A percentile compares a stretch with the other conserved stretches of the same genome.
Evolutionary conservation across 2,797 vertebrate species (phyloP).

Genomic region (Tapera naevia): DNA sequence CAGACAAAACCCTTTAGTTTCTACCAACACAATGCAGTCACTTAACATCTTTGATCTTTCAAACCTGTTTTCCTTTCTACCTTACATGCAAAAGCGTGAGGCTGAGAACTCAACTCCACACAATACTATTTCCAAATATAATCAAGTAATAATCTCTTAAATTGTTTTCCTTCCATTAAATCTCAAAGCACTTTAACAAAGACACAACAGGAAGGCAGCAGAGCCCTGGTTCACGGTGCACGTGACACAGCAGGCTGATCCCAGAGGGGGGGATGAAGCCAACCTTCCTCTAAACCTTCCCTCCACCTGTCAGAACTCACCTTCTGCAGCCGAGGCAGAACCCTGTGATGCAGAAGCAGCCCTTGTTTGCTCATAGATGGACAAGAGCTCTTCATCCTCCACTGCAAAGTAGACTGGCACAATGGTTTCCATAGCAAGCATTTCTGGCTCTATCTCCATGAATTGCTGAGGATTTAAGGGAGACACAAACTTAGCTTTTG

Average conservation of each 20-base stretch:
- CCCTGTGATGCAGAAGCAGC: conserved; percentile 92
- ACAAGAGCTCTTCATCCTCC: conserved; percentile 93
- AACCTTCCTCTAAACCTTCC: not conserved
- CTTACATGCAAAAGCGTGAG: not conserved
- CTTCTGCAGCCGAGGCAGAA: conserved; percentile 92
- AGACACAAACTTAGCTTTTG: not conserved
- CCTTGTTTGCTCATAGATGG: conserved; percentile 93
- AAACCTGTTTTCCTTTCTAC: not conserved
- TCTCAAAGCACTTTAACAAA: not conserved
- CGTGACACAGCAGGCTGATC: not conserved
- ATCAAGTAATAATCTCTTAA: not conserved
- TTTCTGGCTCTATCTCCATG: conserved; percentile 97
- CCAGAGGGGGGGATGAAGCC: not conserved
- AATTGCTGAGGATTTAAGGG: conserved; percentile 85
- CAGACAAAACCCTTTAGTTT: not conserved
- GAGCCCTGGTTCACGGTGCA: not conserved
- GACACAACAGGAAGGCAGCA: not conserved
- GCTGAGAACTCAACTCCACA: not conserved
- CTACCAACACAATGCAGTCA: not conserved
- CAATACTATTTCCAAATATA: not conserved
- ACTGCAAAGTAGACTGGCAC: conserved; percentile 97
- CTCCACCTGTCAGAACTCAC: conserved; percentile 61
- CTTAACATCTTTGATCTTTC: not conserved
- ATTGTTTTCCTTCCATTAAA: not conserved
- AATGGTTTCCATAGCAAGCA: conserved; percentile 94